Percentiles rank a stretch among this genome's conserved stretches.
Conservation (phyloP, 2,113 vertebrate genomes). For the Baryphthengus martii region DNA sequence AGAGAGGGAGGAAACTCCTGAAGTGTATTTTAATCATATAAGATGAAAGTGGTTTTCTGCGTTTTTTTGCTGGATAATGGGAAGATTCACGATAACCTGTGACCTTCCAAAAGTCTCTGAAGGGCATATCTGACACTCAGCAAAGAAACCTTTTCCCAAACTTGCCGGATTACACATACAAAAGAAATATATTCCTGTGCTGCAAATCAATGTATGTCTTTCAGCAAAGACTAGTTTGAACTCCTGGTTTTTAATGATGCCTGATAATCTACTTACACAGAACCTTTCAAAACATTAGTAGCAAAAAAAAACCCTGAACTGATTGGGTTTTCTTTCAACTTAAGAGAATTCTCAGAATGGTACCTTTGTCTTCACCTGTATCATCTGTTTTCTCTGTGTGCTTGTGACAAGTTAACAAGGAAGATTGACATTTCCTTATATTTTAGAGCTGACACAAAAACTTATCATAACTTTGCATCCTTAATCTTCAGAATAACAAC, state of each 20-base stretch:
- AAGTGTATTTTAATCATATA: background rate
- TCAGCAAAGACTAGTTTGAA: background rate
- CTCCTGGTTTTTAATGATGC: background rate
- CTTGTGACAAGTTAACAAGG: background rate
- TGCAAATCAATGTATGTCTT: background rate
- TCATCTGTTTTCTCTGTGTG: background rate
- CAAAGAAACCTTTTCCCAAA: background rate
- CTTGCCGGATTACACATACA: background rate
- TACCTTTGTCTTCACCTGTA: background rate
- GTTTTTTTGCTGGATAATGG: background rate
- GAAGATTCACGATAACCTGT: background rate
- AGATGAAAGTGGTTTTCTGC: background rate
- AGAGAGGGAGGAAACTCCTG: background rate
- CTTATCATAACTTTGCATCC: background rate
- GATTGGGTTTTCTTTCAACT: background rate
- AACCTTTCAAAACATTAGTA: background rate
- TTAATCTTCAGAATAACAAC: background rate
- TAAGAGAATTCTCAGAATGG: background rate
- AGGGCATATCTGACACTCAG: background rate
- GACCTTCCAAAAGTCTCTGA: background rate
- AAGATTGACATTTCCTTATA: background rate
- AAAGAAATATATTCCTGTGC: background rate
- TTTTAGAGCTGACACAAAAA: background rate
- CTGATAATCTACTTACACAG: background rate
- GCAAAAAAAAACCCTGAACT: background rate